Conservation (phyloP, 2,797 vertebrate genomes). For the Bufotes viridis region DNA sequence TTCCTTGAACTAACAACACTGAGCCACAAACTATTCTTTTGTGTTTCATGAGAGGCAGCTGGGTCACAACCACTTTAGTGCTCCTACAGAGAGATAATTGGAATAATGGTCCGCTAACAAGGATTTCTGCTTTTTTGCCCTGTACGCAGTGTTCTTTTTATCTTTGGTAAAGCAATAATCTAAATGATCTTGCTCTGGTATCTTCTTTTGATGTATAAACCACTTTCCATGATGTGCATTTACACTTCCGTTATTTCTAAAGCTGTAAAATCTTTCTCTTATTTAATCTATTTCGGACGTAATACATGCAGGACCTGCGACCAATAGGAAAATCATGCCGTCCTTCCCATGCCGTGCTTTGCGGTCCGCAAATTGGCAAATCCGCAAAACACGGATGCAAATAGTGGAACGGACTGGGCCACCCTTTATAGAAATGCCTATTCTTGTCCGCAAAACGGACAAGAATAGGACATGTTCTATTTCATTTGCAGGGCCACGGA, state of each 20-base stretch:
- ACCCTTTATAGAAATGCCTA: too few relatives aligned
- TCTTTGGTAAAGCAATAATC: background rate
- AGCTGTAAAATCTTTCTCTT: background rate
- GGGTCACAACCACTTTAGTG: conserved; percentile 2
- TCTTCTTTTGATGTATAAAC: conserved; percentile 5
- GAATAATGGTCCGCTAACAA: conserved; percentile 6
- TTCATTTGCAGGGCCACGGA: too few relatives aligned
- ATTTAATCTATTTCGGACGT: background rate
- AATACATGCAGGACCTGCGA: background rate
- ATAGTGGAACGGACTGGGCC: too few relatives aligned
- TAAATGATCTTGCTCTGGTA: background rate
- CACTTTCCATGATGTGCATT: background rate
- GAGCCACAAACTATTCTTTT: background rate
- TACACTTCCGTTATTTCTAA: background rate
- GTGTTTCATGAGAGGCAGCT: background rate
- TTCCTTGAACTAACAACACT: background rate
- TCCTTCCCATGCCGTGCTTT: background rate
- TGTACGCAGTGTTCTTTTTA: conserved; percentile 11
- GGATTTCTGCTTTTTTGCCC: conserved; percentile 13
- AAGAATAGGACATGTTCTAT: too few relatives aligned
- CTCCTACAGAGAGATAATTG: conserved; percentile 13
- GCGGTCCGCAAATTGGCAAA: too few relatives aligned
- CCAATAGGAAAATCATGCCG: background rate
- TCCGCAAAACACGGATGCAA: too few relatives aligned
- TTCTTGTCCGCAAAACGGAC: too few relatives aligned